These are phyloP conservation scores for Lates calcarifer DNA, from an alignment of 2,113 vertebrate species.

Conservation along the genomic window DNA sequence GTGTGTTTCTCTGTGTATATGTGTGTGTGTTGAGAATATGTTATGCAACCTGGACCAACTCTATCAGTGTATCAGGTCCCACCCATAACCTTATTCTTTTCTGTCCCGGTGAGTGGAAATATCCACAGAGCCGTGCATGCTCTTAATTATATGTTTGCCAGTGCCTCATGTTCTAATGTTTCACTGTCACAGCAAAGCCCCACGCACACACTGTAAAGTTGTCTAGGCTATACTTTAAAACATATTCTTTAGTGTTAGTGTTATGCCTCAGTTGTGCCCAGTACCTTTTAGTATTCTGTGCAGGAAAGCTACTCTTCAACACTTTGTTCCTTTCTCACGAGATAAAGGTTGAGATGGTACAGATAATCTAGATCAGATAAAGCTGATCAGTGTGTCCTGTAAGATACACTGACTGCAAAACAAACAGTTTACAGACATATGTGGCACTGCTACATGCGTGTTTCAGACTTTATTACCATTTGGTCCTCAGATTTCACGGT, in stretches of 20 bases:
- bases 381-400: not conserved
- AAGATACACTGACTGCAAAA: not conserved
- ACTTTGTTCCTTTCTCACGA: slow-evolving; percentile 6
- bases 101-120: slow-evolving; percentile 33
- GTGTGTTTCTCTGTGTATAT: not conserved
- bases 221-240: not conserved
- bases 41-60: not conserved
- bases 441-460: not conserved
- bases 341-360: not conserved
- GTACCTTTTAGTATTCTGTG: not conserved
- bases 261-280: not conserved
- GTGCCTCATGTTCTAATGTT: not conserved
- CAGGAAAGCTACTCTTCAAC: not conserved
- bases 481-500: not conserved
- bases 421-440: not conserved
- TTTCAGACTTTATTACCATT: not conserved
- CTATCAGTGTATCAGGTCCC: slow-evolving; percentile 13
- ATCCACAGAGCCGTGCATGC: not conserved
- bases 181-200: not conserved
- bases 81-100: slow-evolving; percentile 1
- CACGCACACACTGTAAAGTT: not conserved
- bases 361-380: not conserved
- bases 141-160: not conserved
- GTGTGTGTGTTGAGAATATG: not conserved
- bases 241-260: not conserved